Evolutionary conservation across 2,797 vertebrate genomes (phyloP).

Genomic region (Chelidonichthys spinosus): DNA sequence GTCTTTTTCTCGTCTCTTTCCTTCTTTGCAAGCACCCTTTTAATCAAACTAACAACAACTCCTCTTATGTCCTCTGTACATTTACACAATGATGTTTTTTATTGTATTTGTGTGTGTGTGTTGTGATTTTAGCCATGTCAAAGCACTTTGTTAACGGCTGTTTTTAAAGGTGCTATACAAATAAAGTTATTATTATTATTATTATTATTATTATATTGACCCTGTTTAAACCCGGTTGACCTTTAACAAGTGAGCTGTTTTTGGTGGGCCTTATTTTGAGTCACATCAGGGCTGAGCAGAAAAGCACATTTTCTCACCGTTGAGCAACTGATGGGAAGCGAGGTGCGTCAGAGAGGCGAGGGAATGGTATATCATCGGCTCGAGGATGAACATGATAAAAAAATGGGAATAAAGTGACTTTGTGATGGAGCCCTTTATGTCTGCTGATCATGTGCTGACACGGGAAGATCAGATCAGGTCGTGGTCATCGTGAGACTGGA

Average conservation of each 20-base stretch:
- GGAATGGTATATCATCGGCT: not conserved
- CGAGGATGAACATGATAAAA: not conserved
- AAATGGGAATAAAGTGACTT: not conserved
- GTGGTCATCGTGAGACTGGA: slow-evolving; percentile 1
- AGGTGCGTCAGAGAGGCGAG: not conserved
- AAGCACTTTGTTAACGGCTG: no score
- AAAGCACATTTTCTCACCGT: slow-evolving; percentile 11
- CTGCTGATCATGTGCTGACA: slow-evolving; percentile 13
- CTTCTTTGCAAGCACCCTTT: no score
- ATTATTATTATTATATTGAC: no score
- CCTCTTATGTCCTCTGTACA: no score
- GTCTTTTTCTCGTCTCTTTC: no score
- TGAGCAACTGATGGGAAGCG: not conserved
- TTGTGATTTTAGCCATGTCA: no score
- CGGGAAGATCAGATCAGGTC: not conserved
- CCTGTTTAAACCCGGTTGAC: slow-evolving; percentile 11
- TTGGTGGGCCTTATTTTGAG: not conserved
- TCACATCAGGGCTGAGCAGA: not conserved
- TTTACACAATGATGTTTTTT: no score
- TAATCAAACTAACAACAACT: no score
- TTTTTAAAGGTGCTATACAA: no score
- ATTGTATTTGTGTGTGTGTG: no score
- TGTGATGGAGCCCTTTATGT: not conserved
- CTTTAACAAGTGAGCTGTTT: slow-evolving; percentile 5
- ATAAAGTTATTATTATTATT: no score